Evolutionary conservation across 2,888 invertebrate species (phyloP).

Genomic region (Volucella bombylans): DNA sequence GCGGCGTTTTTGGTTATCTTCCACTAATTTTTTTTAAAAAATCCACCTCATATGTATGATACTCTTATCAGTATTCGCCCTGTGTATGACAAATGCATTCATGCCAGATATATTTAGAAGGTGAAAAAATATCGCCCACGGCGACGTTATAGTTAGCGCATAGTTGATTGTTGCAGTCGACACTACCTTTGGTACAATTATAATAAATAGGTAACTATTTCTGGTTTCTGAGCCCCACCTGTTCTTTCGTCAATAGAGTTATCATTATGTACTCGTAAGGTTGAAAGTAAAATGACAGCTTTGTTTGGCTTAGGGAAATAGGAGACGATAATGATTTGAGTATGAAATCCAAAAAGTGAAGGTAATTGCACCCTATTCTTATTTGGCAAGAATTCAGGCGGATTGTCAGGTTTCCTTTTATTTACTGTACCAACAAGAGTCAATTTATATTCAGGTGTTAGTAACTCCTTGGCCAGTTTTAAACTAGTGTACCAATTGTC

Average conservation of each 20-base stretch:
- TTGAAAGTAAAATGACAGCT: too few relatives aligned
- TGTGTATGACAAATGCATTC: too few relatives aligned
- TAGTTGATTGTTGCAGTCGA: constrained; percentile 44
- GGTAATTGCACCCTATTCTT: too few relatives aligned
- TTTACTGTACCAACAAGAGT: too few relatives aligned
- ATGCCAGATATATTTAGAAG: too few relatives aligned
- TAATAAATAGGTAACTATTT: constrained; percentile 56
- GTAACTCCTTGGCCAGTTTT: constrained; percentile 35
- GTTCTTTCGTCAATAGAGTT: too few relatives aligned
- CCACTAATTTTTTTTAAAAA: constrained; percentile 51
- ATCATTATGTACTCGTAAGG: too few relatives aligned
- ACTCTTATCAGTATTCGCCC: constrained; percentile 63
- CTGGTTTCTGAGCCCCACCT: constrained; percentile 44
- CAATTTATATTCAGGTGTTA: constrained; percentile 56
- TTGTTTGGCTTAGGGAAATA: constrained; percentile 47
- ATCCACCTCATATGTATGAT: constrained; percentile 47
- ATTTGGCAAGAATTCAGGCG: constrained; percentile 42
- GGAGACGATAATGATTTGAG: constrained; percentile 37
- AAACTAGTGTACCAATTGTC: constrained; percentile 49
- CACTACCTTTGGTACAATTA: constrained; percentile 48
- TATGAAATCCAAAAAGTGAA: constrained; percentile 41
- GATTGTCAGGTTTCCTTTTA: constrained; percentile 56
- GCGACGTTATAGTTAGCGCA: constrained; percentile 35
- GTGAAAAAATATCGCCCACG: too few relatives aligned
- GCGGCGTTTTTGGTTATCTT: too few relatives aligned